These are phyloP conservation scores for Climacteris rufus DNA, from an alignment of 2,113 vertebrate genomes.

Conservation along the genomic window DNA sequence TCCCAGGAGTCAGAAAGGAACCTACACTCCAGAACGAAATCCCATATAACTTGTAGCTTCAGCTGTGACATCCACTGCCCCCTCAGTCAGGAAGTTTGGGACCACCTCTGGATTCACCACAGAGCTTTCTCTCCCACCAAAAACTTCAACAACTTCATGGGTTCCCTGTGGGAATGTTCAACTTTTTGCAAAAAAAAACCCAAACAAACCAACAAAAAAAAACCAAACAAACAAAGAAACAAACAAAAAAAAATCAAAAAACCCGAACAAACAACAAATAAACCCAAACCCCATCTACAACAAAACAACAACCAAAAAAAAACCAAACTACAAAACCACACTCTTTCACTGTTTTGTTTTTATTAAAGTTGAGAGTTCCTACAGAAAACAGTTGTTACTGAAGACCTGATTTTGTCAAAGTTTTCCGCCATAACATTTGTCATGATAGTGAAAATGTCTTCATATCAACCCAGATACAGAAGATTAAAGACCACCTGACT, in stretches of 20 bases:
- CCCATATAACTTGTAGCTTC: background rate
- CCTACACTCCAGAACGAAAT: background rate
- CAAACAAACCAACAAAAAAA: too few relatives aligned
- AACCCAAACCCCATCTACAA: too few relatives aligned
- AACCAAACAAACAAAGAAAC: background rate
- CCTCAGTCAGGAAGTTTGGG: background rate
- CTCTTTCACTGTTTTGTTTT: background rate
- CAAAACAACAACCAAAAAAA: background rate
- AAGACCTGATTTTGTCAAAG: background rate
- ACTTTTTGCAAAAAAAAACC: background rate
- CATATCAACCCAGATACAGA: background rate
- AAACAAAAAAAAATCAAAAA: background rate
- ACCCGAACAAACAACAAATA: fast-evolving
- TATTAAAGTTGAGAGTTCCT: background rate
- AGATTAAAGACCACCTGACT: conserved; percentile 44
- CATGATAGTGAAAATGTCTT: background rate
- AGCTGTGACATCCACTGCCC: background rate
- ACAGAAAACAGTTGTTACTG: background rate
- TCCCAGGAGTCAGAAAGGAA: background rate
- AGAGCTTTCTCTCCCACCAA: background rate
- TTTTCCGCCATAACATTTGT: background rate
- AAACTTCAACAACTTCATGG: background rate
- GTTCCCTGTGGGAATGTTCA: background rate
- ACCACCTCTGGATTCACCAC: background rate
- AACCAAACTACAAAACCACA: too few relatives aligned